phyloP scores from a whole-genome alignment of 2,888 invertebrate species.

The Sarcophaga caerulescens region DNA sequence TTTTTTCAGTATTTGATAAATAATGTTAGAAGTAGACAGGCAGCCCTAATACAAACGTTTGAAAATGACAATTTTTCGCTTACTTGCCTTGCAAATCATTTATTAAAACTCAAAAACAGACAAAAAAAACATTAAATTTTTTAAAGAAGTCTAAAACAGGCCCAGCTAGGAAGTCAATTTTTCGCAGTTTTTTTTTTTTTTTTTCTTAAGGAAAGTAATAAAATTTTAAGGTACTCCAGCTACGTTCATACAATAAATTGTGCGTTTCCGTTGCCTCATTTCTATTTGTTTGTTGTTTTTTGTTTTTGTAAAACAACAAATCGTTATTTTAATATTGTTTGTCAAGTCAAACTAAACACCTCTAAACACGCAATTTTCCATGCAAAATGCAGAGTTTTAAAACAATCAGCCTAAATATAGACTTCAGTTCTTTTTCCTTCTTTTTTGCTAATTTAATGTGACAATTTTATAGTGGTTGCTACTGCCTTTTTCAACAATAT shows the following conservation, averaged over 20 bases:
- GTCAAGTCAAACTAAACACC: conserved; percentile 48
- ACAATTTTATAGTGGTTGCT: too few relatives aligned
- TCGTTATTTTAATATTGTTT: conserved; percentile 44
- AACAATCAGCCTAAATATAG: conserved; percentile 22
- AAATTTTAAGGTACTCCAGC: conserved; percentile 32
- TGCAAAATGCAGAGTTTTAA: conserved; percentile 20
- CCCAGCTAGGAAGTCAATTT: background rate
- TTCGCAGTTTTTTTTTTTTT: background rate
- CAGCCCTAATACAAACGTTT: conserved; percentile 15
- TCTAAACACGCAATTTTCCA: conserved; percentile 55
- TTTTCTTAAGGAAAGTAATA: background rate
- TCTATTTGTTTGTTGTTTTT: background rate
- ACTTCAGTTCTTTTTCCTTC: background rate
- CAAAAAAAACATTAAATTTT: conserved; percentile 21
- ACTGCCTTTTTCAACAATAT: too few relatives aligned
- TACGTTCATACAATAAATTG: conserved; percentile 62
- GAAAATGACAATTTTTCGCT: conserved; percentile 33
- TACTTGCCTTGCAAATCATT: conserved; percentile 27
- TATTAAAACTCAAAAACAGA: conserved; percentile 9
- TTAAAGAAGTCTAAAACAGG: background rate
- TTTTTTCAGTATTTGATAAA: conserved; percentile 31
- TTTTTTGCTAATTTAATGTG: too few relatives aligned
- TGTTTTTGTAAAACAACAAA: conserved; percentile 47
- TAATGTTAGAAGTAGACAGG: conserved; percentile 25
- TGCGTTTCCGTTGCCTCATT: conserved; percentile 68